Percentiles rank a stretch among this genome's conserved stretches.
Conservation (phyloP, 2,888 invertebrate genomes). For the Drosophila neutralis region DNA sequence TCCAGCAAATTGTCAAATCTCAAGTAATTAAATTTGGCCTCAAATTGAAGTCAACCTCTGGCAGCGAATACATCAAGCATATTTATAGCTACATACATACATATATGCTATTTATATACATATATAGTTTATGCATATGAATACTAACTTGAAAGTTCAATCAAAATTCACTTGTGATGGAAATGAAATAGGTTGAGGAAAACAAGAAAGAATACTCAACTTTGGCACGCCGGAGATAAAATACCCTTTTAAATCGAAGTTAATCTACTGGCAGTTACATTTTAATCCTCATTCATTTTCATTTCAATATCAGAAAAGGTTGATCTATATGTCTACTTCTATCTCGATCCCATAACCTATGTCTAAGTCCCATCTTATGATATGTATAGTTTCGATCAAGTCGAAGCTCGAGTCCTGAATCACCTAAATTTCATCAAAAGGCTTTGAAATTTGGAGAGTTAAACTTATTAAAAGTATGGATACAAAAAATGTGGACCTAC, state of each 20-base stretch:
- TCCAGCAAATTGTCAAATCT: slow-evolving; percentile 32
- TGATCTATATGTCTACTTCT: background rate
- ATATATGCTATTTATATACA: no score
- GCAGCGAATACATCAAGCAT: background rate
- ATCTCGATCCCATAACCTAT: background rate
- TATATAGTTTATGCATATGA: background rate
- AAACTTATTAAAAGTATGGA: background rate
- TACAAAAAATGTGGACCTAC: background rate
- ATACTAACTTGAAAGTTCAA: background rate
- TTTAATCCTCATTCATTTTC: background rate
- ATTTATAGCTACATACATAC: background rate
- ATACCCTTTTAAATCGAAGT: background rate
- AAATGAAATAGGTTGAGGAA: background rate
- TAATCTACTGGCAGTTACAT: background rate
- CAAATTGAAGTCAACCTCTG: slow-evolving; percentile 8
- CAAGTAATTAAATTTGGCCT: slow-evolving; percentile 43
- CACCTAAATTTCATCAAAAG: background rate
- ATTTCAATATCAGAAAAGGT: background rate
- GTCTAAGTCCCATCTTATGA: no score
- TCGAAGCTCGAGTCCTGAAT: background rate
- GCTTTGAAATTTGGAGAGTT: background rate
- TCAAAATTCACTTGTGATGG: background rate
- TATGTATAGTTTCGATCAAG: no score
- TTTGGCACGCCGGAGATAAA: background rate
- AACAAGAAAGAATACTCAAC: background rate